Evolutionary conservation across 2,113 vertebrate genomes (phyloP).

Genomic region (Trachemys scripta): DNA sequence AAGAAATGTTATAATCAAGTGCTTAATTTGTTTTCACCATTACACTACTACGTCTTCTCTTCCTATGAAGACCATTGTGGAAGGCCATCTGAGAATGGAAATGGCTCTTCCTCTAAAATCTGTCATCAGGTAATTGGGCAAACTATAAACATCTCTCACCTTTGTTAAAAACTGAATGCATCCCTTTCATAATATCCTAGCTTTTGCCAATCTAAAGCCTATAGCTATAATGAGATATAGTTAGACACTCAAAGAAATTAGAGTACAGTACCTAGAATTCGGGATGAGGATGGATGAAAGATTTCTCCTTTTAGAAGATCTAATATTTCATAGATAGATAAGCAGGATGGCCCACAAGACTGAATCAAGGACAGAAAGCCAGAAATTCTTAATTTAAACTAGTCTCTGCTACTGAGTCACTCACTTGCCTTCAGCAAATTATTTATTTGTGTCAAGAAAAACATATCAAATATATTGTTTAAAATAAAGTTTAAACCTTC

Average conservation of each 20-base stretch:
- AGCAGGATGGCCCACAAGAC: not conserved
- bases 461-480: not conserved
- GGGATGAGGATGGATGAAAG: not conserved
- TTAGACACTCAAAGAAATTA: not conserved
- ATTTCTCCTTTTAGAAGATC: not conserved
- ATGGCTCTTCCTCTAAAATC: not conserved
- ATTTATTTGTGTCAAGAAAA: not conserved
- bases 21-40: not conserved
- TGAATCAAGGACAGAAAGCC: not conserved
- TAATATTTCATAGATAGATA: not conserved
- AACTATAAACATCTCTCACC: not conserved
- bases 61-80: not conserved
- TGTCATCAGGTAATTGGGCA: not conserved
- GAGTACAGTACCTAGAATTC: not conserved
- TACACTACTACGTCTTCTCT: not conserved
- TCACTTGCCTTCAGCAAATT: not conserved
- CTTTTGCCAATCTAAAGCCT: not conserved
- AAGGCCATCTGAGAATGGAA: not conserved
- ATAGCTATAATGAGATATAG: not conserved
- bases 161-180: not conserved
- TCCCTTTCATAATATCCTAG: not conserved
- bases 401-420: not conserved
- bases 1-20: constrained; percentile 41
- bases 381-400: not conserved
- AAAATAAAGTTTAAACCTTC: not conserved